These are phyloP conservation scores for Chelonus formosanus DNA, from an alignment of 2,888 invertebrate species.

Conservation along the genomic window DNA sequence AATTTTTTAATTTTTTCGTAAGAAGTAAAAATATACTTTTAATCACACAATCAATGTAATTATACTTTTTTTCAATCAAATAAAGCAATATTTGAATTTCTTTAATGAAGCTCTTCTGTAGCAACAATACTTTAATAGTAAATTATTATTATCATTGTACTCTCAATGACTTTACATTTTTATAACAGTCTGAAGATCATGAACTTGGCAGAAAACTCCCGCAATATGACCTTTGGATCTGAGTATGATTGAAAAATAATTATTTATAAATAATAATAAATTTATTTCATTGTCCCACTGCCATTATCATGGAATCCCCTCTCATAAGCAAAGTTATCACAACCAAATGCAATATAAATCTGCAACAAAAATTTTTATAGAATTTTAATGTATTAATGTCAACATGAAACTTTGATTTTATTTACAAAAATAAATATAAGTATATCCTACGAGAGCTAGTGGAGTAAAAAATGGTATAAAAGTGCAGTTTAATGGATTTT, in stretches of 20 bases:
- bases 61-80: too few relatives aligned
- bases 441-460: not conserved
- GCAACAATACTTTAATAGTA: too few relatives aligned
- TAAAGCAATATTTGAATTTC: too few relatives aligned
- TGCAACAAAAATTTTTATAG: conserved; percentile 33
- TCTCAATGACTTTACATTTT: not conserved
- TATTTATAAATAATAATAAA: too few relatives aligned
- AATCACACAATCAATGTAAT: too few relatives aligned
- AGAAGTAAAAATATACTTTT: too few relatives aligned
- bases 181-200: conserved; percentile 3
- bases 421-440: not conserved
- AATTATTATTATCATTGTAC: not conserved
- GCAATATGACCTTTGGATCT: not conserved
- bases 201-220: not conserved
- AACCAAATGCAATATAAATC: conserved; percentile 15
- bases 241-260: too few relatives aligned
- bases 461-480: not conserved
- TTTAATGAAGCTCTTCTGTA: too few relatives aligned
- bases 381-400: not conserved
- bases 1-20: too few relatives aligned
- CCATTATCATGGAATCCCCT: too few relatives aligned
- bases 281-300: too few relatives aligned
- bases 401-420: not conserved
- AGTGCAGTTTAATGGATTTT: conserved; percentile 6
- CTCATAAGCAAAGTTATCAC: not conserved